A percentile compares a stretch with the other conserved stretches of the same genome.
Evolutionary conservation across 2,888 invertebrate species (phyloP).

Genomic region (Aphodius granarius): DNA sequence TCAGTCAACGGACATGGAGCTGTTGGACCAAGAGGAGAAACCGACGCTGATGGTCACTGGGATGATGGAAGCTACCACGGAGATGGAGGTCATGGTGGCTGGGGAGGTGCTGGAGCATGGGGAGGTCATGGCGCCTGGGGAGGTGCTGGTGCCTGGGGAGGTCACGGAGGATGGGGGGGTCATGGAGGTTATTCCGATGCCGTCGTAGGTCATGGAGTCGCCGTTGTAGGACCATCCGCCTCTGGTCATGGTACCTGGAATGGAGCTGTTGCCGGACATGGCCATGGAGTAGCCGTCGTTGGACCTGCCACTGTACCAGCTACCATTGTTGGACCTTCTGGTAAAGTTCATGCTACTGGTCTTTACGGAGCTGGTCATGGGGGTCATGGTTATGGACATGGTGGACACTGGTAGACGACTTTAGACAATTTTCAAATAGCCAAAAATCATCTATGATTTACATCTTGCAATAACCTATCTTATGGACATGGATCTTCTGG

Average conservation of each 20-base stretch:
- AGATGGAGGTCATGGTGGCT: constrained; percentile 45
- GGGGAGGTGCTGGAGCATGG: constrained; percentile 31
- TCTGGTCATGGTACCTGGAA: constrained; percentile 22
- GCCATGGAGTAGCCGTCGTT: constrained; percentile 42
- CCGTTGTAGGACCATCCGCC: constrained; percentile 29
- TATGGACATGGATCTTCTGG: neutral
- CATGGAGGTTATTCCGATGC: constrained; percentile 33
- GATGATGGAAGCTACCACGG: constrained; percentile 31
- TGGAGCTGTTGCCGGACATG: constrained; percentile 28
- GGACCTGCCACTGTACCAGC: constrained; percentile 44
- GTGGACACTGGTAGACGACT: neutral
- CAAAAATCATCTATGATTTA: neutral
- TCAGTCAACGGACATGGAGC: constrained; percentile 14
- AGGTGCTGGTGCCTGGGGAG: constrained; percentile 19
- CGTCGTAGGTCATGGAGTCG: constrained; percentile 31
- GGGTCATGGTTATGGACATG: constrained; percentile 13
- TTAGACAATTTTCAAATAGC: neutral
- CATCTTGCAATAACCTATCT: neutral
- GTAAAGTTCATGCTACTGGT: constrained; percentile 4
- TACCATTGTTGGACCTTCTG: constrained; percentile 30
- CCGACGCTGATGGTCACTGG: constrained; percentile 6
- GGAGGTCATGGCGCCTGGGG: constrained; percentile 31
- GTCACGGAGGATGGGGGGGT: constrained; percentile 20
- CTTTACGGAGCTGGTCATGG: constrained; percentile 21
- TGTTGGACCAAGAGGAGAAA: neutral